These are phyloP conservation scores for Rhodinocichla rosea DNA, from an alignment of 2,113 vertebrate species.

Conservation along the genomic window DNA sequence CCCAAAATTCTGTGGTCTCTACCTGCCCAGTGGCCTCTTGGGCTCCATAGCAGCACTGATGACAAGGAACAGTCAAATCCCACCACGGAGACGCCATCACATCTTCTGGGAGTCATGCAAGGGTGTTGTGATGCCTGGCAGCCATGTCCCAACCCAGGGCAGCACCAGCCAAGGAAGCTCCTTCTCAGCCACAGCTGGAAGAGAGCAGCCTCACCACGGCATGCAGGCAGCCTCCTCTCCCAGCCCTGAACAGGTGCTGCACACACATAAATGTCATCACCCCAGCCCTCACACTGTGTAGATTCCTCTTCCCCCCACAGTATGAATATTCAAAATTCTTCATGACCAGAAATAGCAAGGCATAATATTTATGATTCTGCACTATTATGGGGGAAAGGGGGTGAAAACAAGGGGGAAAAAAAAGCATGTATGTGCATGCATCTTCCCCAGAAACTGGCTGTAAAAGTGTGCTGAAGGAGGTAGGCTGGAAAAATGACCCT, in stretches of 20 bases:
- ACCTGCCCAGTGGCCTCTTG: not conserved
- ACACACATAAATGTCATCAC: not conserved
- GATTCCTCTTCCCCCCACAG: not conserved
- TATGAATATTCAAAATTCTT: not conserved
- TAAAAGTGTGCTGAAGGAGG: not conserved
- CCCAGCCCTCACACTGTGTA: not conserved
- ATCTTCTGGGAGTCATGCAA: not conserved
- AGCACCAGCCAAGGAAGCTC: not conserved
- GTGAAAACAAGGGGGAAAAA: rapidly evolving
- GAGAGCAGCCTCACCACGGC: not conserved
- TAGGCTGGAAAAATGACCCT: not conserved
- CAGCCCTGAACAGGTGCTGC: not conserved
- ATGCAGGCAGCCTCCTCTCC: not conserved
- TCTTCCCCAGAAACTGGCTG: not conserved
- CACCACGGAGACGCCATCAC: rapidly evolving
- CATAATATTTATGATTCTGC: not conserved
- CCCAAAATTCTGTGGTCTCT: not conserved
- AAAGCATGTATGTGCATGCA: rapidly evolving
- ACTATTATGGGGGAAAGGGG: rapidly evolving
- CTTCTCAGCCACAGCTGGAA: not conserved
- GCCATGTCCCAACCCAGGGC: rapidly evolving
- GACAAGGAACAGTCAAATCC: not conserved
- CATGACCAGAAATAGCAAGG: not conserved
- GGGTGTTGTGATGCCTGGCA: rapidly evolving
- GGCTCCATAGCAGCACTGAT: not conserved